These are phyloP conservation scores for Siphamia tubifer DNA, from an alignment of 2,113 vertebrate species.

Conservation along the genomic window DNA sequence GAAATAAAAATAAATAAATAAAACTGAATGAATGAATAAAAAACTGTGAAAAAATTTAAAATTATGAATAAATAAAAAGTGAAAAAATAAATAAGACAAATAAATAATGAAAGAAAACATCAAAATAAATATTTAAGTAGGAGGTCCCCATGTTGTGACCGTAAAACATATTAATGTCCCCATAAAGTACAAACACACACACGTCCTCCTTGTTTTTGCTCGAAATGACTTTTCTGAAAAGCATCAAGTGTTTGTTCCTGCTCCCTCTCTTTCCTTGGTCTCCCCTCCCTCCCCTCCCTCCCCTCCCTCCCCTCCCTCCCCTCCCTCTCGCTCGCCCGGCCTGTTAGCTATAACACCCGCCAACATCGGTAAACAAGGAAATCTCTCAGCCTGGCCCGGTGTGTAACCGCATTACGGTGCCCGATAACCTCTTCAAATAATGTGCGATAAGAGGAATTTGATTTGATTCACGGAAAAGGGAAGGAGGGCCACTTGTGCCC, in stretches of 20 bases:
- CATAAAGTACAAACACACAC: slow-evolving; percentile 38
- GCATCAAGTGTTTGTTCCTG: slow-evolving; percentile 89
- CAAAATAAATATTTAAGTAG: too few species aligned
- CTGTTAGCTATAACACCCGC: slow-evolving; percentile 86
- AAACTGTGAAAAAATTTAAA: too few species aligned
- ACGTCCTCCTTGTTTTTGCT: slow-evolving; percentile 62
- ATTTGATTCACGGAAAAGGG: slow-evolving; percentile 89
- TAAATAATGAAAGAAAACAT: too few species aligned
- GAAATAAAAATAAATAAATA: too few species aligned
- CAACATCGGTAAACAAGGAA: slow-evolving; percentile 97
- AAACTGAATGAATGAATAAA: too few species aligned
- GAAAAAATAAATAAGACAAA: too few species aligned
- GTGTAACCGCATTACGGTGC: slow-evolving; percentile 94
- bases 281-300: background rate
- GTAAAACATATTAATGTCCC: too few species aligned
- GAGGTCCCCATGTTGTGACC: too few species aligned
- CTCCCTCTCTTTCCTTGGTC: slow-evolving; percentile 44
- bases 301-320: slow-evolving; percentile 14
- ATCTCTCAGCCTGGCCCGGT: slow-evolving; percentile 86
- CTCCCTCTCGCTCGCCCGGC: slow-evolving; percentile 30
- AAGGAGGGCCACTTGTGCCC: slow-evolving; percentile 62
- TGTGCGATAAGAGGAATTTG: slow-evolving; percentile 97
- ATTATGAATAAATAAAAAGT: too few species aligned
- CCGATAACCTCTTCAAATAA: slow-evolving; percentile 99
- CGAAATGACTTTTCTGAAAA: slow-evolving; percentile 91